phyloP scores from a whole-genome alignment of 2,113 vertebrate genomes.

The Bettongia penicillata region DNA sequence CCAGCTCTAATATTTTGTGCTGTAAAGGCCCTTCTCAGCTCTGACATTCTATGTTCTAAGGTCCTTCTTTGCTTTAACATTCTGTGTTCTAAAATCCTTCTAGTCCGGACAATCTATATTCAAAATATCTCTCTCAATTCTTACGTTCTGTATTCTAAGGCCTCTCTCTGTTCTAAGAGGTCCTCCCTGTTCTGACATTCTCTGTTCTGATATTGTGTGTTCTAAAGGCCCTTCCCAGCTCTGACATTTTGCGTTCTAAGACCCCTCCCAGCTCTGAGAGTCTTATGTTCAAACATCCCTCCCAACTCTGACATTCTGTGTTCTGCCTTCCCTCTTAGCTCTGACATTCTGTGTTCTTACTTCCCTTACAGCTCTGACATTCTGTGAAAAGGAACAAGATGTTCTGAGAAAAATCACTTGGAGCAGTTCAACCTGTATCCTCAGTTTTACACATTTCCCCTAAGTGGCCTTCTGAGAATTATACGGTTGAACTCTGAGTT shows the following conservation, averaged over 20 bases:
- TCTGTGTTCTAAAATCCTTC: background rate
- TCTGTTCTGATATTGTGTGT: background rate
- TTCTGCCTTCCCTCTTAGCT: background rate
- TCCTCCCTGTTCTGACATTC: no score
- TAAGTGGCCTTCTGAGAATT: background rate
- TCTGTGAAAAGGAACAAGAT: background rate
- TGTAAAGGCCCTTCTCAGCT: background rate
- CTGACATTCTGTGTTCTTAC: background rate
- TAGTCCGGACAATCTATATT: background rate
- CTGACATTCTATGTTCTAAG: background rate
- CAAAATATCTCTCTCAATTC: no score
- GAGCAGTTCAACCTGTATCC: slow-evolving; percentile 31
- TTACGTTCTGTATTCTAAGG: no score
- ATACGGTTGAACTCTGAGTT: background rate
- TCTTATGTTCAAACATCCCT: background rate
- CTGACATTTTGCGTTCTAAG: background rate
- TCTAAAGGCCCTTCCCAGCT: background rate
- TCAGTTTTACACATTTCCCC: background rate
- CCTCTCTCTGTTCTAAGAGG: no score
- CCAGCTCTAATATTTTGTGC: background rate
- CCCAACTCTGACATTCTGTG: background rate
- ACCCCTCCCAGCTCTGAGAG: background rate
- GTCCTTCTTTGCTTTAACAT: background rate
- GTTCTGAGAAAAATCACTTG: slow-evolving; percentile 8
- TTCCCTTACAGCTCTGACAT: background rate